Evolutionary conservation across 2,113 vertebrate genomes (phyloP), one percentile per base, ranked within the genome.

Genomic region (Ramphastos sulfuratus): DNA sequence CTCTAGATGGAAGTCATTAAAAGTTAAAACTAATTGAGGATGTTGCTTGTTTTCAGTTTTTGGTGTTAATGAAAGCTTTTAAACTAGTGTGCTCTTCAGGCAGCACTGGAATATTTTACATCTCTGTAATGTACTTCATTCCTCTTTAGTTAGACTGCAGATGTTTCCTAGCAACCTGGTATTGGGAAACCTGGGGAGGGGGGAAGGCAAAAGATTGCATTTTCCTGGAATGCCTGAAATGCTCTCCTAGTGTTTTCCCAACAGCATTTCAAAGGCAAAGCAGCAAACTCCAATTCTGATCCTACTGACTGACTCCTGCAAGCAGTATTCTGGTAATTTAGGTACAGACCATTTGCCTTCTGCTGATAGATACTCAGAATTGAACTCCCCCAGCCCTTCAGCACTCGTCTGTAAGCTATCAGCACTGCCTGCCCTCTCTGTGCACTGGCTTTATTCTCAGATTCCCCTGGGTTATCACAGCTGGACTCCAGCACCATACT

Each of bases 251-350:
- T 9, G 17, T 25, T 70, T n/a, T 54, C 52, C 33, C 31, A 11
- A 6, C 35, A 2, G 0, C 10, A 6, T 31, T 85, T 82, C 70
- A n/a, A 42, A 58, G 52, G 33, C 31, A 89, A 55, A 84, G 33
- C 9, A 72, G 31, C 17, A 75, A 91, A 89, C 12, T 10, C 58
- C 4, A 0, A 2, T 19, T 31, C 46, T 4, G 1, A 15, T 59
- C 61, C 66, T 44, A 16, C 20, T 1, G 0, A 6, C 28, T 46
- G 25, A 18, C 39, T 46, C 13, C 10, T 12, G 18, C 5, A 20
- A 4, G 7, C 7, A 3, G 15, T 8, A 39, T 21, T 67, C 11
- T 8, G 25, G 10, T 10, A n/a, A 24, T 30, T 89, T 74, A 23
- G 11, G 5, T 21, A 24, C 4, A n/a, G 60, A 18, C 2, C 5